These are phyloP conservation scores for Lamproptera curius DNA, from an alignment of 2,888 invertebrate species.

Conservation along the genomic window DNA sequence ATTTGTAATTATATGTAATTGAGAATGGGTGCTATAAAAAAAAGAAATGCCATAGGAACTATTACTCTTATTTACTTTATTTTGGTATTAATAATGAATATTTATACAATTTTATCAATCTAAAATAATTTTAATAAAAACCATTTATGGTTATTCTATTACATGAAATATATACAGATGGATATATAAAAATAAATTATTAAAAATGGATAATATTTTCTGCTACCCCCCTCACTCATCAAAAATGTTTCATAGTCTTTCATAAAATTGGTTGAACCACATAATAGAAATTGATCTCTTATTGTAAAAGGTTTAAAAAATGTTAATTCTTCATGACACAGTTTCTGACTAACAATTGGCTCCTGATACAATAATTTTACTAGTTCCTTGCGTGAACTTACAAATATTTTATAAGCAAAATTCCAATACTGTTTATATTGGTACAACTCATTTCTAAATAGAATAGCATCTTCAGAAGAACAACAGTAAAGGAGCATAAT, in stretches of 20 bases:
- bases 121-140: too few species aligned
- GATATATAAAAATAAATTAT: too few species aligned
- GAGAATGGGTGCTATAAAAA: too few species aligned
- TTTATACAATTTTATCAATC: too few species aligned
- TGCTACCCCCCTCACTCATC: slow-evolving; percentile 38
- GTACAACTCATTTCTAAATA: slow-evolving; percentile 80
- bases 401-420: slow-evolving; percentile 81
- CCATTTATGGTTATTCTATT: too few species aligned
- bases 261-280: slow-evolving; percentile 80
- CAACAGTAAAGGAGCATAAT: slow-evolving; percentile 82
- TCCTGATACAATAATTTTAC: slow-evolving; percentile 66
- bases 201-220: too few species aligned
- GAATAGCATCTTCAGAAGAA: slow-evolving; percentile 71
- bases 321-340: slow-evolving; percentile 49
- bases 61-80: too few species aligned
- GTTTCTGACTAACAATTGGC: slow-evolving; percentile 54
- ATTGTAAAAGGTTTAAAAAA: slow-evolving; percentile 42
- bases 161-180: too few species aligned
- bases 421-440: slow-evolving; percentile 83
- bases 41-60: too few species aligned
- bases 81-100: too few species aligned
- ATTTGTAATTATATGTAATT: too few species aligned
- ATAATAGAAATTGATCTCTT: slow-evolving; percentile 73
- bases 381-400: slow-evolving; percentile 42
- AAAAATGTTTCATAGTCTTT: slow-evolving; percentile 55